Evolutionary conservation across 2,888 invertebrate species (phyloP), one percentile per base, ranked within the genome.

Genomic region (Pandemis heparana): DNA sequence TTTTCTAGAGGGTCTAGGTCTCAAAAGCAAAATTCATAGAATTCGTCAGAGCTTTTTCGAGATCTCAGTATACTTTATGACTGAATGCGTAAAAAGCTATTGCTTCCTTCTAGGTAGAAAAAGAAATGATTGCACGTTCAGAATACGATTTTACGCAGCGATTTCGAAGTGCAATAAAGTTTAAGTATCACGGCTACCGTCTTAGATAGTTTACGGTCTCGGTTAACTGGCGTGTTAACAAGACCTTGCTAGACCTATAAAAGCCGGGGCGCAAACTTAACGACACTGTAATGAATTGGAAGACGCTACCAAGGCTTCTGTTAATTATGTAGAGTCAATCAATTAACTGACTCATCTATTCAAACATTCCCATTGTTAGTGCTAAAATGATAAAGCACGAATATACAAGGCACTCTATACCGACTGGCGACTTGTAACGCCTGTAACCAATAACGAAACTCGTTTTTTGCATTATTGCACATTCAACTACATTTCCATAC

Each of bases 151-250:
- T 59, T 73, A 59, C 68, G 32, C 56, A 65, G 66, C 70, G 71
- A 77, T 76, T 75, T n/a, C 51, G 59, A 71, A 73, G 60, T 75
- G 78, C 82, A 81, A 83, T 85, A 83, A 82, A 81, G 79, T 80
- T 80, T 77, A 80, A 83, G 82, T 79, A 78, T 80, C 76, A 46
- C 48, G 75, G 77, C 75, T 65, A 76, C 76, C 77, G 75, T 81
- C 79, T 83, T 83, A 86, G 82, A 78, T 74, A 78, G 77, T 78
- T 82, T 84, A 79, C 78, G 77, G 80, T 77, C 79, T 73, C 80
- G 80, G 82, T 82, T 81, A 77, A 76, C 75, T 79, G 72, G 76
- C 51, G 75, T 79, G 80, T 80, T 81, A 79, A 79, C 79, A 80
- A 76, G 77, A 71, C 77, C 77, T 77, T 79, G 80, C 78, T 79